Percentiles rank a stretch among this genome's conserved stretches.
Conservation (phyloP, 2,113 vertebrate genomes). For the Gracilinanus agilis region DNA sequence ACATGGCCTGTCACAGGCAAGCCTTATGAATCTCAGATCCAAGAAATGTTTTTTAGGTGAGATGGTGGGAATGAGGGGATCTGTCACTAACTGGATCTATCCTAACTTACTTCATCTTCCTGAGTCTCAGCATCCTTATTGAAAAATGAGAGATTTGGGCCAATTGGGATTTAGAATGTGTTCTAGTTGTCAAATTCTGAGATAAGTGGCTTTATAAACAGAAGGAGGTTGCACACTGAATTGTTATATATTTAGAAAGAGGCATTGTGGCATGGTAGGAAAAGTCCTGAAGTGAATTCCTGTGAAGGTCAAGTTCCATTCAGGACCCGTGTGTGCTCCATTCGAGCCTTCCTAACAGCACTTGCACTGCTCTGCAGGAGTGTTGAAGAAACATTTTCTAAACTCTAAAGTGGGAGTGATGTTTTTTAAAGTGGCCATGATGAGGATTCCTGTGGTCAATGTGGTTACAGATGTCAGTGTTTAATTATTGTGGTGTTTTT, state of each 20-base stretch:
- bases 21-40: background rate
- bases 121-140: background rate
- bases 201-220: background rate
- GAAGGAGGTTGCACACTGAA: background rate
- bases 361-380: background rate
- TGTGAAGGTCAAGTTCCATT: background rate
- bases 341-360: background rate
- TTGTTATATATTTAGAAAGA: background rate
- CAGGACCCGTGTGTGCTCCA: background rate
- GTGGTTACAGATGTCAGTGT: background rate
- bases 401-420: background rate
- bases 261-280: background rate
- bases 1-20: background rate
- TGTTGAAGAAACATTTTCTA: background rate
- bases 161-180: background rate
- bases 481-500: conserved; percentile 45
- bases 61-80: background rate
- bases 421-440: background rate
- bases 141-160: background rate
- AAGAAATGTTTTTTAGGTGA: background rate
- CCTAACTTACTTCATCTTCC: background rate
- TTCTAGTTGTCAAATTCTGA: background rate
- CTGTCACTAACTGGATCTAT: too few relatives aligned
- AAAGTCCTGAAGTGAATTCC: background rate
- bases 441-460: background rate